These are phyloP conservation scores for Frankliniella fusca DNA, from an alignment of 2,888 invertebrate genomes.

Conservation along the genomic window DNA sequence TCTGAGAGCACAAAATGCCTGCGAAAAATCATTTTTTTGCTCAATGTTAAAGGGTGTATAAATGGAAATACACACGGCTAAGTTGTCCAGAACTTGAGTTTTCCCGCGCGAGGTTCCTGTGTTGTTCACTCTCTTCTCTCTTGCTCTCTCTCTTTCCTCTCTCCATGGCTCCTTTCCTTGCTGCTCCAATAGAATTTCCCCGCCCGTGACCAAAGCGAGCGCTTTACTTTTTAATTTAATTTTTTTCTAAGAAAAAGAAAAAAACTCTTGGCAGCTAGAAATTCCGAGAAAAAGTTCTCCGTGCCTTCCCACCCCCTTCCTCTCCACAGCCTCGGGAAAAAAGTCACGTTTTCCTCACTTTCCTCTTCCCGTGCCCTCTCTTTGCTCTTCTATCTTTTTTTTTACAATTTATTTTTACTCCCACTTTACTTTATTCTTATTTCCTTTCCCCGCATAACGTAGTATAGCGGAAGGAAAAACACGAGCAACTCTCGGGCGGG, in stretches of 20 bases:
- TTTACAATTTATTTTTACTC: background rate
- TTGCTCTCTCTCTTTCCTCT: no score
- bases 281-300: background rate
- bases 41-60: no score
- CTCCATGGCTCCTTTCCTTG: background rate
- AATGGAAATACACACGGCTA: no score
- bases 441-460: background rate
- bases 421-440: background rate
- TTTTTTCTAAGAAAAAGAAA: background rate
- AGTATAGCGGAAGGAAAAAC: constrained; percentile 5
- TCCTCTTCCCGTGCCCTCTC: no score
- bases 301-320: no score
- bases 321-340: no score
- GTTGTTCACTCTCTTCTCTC: no score
- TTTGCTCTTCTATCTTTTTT: background rate
- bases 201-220: background rate
- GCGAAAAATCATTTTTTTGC: no score
- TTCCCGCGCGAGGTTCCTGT: no score
- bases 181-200: background rate
- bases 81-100: no score
- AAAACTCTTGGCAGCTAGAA: background rate
- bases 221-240: background rate
- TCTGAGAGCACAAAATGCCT: no score
- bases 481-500: background rate
- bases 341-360: no score